Percentiles rank a stretch among this genome's conserved stretches.
phyloP scores from a whole-genome alignment of 2,113 vertebrate genomes.

The Notiomystis cincta region DNA sequence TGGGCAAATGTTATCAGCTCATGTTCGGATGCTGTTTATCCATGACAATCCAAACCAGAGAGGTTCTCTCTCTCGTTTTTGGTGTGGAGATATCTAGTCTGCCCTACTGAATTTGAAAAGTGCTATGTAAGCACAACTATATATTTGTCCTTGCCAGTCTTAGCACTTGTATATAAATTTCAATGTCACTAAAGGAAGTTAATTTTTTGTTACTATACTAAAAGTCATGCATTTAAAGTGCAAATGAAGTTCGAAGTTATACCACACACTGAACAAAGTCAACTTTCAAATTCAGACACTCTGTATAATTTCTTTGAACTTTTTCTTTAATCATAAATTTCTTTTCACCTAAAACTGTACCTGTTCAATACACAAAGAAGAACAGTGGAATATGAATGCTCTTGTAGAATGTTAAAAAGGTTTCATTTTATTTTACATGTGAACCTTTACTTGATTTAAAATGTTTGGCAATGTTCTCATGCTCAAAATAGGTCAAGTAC shows the following conservation, averaged over 20 bases:
- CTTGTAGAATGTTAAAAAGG: neutral
- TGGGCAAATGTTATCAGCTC: neutral
- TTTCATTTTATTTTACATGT: neutral
- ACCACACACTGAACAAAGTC: neutral
- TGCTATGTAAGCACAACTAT: neutral
- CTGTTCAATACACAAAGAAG: neutral
- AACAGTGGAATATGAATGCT: neutral
- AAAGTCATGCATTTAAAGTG: neutral
- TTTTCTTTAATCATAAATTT: neutral
- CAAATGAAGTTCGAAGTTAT: neutral
- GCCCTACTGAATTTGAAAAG: neutral
- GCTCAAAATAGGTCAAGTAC: neutral
- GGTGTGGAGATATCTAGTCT: neutral
- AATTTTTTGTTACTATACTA: neutral
- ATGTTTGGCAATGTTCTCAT: neutral
- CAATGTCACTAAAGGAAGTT: neutral
- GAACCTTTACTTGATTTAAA: neutral
- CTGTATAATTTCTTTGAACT: neutral
- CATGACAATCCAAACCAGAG: neutral
- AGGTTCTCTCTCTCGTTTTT: neutral
- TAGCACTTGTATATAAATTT: neutral
- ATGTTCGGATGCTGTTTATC: neutral
- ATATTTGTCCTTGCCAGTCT: neutral
- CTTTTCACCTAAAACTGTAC: neutral
- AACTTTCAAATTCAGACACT: neutral